Percentiles rank a stretch among this genome's conserved stretches.
phyloP scores from a whole-genome alignment of 1,140 invertebrate genomes.

The Lutraria rhynchaena region DNA sequence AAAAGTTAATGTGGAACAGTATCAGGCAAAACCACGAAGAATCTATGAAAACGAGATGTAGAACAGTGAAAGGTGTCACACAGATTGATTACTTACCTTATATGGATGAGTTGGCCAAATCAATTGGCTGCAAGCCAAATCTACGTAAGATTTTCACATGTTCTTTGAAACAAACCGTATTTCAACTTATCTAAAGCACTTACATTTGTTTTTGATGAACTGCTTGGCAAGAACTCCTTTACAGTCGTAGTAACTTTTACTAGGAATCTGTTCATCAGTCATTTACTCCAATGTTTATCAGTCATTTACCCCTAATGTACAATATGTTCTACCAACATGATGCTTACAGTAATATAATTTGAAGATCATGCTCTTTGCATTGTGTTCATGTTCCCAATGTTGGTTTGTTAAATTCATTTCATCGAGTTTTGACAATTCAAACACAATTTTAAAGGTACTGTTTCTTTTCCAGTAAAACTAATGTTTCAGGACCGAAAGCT shows the following conservation, averaged over 20 bases:
- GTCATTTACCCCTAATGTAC: neutral
- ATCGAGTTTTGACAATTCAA: no score
- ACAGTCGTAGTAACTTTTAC: neutral
- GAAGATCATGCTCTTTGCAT: neutral
- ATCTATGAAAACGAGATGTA: constrained; percentile 42
- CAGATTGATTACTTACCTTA: constrained; percentile 81
- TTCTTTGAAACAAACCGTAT: no score
- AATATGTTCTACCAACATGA: no score
- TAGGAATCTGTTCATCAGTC: neutral
- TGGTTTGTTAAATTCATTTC: neutral
- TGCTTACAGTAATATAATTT: no score
- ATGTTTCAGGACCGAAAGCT: constrained; percentile 78
- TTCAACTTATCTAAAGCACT: neutral
- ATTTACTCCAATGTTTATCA: neutral
- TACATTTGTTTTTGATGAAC: neutral
- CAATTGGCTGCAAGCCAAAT: constrained; percentile 80
- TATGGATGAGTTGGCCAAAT: constrained; percentile 81
- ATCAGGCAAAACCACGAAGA: constrained; percentile 31
- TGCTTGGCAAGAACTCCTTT: neutral
- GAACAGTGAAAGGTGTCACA: constrained; percentile 53
- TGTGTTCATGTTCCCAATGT: neutral
- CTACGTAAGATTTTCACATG: no score
- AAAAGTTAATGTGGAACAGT: constrained; percentile 51
- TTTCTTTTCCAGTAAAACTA: constrained; percentile 57
- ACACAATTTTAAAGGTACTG: no score